Base-by-base conservation (phyloP, 2,888 invertebrate genomes). In the Mythimna vitellina region DNA sequence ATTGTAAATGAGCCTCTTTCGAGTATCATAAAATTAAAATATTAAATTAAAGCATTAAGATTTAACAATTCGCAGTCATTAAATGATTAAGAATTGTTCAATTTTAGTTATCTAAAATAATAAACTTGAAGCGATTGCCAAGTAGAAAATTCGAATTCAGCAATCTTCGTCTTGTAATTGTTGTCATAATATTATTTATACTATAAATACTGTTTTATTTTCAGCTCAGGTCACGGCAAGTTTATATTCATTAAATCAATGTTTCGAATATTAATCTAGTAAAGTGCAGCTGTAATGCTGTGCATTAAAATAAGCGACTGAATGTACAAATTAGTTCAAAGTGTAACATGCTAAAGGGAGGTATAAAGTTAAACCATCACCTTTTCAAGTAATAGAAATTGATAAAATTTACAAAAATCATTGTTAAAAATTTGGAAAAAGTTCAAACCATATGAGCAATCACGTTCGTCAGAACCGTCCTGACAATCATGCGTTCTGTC, bases 391-490 rank as follows among this genome's bases (percentile, higher is more conserved):
- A 35, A 53, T 68, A n/a, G 17, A 32, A 42, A 56, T 70, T 64
- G 38, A 73, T 25, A 32, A 72, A 80, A 76, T 65, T 78, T 64
- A 67, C 70, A 81, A 75, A 81, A 74, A 63, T 51, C 79, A 63
- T 64, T 70, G 64, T 83, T 82, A 83, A 79, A 88, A 86, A 90
- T 90, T 91, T 90, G 82, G 88, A 89, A 92, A 91, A 90, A 38
- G 29, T 73, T 91, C 96, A 94, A 95, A 96, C 96, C 96, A 91
- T 96, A 93, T 83, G 90, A 92, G 93, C 97, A 97, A 92, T 93
- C 90, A 84, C 92, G 89, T 93, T 97, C 97, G 90, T 97, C 97
- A 73, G 97, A 96, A 88, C 95, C 93, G 88, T 97, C 97, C 89
- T 95, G 96, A 92, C 97, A 97, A 88, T 97, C 96, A 90, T 92